Evolutionary conservation across 2,113 vertebrate species (phyloP).

Genomic region (Epinephelus cyanopodus): DNA sequence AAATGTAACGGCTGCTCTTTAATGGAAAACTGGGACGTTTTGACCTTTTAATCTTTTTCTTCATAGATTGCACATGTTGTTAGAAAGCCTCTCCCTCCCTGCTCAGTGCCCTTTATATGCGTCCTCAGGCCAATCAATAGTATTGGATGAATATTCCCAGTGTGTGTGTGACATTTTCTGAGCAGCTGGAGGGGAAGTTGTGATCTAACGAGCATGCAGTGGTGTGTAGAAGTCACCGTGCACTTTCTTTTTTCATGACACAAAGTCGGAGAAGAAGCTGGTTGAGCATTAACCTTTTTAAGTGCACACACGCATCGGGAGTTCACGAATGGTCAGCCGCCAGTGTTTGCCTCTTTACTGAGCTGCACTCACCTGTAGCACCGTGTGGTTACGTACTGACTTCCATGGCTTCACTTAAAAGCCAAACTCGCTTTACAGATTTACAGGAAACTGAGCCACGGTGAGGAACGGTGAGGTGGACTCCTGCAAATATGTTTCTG

Average conservation of each 20-base stretch:
- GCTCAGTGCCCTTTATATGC: neutral
- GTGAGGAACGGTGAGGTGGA: no score
- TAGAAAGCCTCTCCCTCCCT: neutral
- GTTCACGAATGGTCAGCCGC: neutral
- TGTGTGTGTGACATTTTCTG: conserved; percentile 4
- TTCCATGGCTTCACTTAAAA: neutral
- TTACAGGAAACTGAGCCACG: neutral
- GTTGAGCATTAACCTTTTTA: neutral
- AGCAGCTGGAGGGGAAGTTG: neutral
- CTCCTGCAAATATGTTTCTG: neutral
- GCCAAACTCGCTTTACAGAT: neutral
- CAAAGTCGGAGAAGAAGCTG: neutral
- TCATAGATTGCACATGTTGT: neutral
- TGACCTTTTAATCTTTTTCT: neutral
- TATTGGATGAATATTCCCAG: neutral
- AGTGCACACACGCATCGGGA: no score
- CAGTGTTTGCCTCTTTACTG: neutral
- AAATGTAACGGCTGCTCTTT: neutral
- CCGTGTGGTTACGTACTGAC: neutral
- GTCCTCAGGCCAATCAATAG: neutral
- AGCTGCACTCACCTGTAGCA: neutral
- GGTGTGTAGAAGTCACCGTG: neutral
- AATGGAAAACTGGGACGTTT: neutral
- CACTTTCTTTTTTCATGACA: neutral
- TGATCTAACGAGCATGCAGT: neutral